Base-by-base conservation (phyloP, 1,140 invertebrate genomes). In the Dufourea novaeangliae region DNA sequence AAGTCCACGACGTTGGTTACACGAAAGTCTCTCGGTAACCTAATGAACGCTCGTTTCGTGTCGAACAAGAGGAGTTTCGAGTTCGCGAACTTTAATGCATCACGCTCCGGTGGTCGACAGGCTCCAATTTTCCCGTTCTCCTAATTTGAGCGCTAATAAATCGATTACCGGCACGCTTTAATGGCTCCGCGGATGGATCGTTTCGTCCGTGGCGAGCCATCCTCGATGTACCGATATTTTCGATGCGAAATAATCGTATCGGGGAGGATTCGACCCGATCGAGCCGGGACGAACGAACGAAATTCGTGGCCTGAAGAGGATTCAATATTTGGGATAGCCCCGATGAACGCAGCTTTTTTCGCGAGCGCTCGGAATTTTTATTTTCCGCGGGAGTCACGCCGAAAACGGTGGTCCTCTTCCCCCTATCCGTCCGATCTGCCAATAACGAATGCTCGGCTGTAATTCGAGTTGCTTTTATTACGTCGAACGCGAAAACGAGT, bases 391-490 rank as follows among this genome's bases (percentile, higher is more conserved):
- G 52, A 25, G n/a, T 39, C 50, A 22, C 14, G 4, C 54, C 12
- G 1, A 4, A 1, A 17, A 20, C 20, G 56, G 50, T n/a, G n/a
- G n/a, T n/a, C n/a, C n/a, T n/a, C n/a, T n/a, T n/a, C n/a, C 41
- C 6, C 20, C 20, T 39, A 1, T 20, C 29, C 32, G 63, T 75
- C 52, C 39, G 63, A 59, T 75, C 73, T 75, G 73, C 73, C 73
- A 46, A 75, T 75, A 68, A 22, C 72, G 44, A 64, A 14, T 39
- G 52, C 17, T 12, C 34, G 39, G 39, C 1, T 68, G 73, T 68
- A 68, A 75, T 75, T 68, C 52, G 63, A 44, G 44, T 46, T 29
- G 64, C 17, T 75, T 75, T 75, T 75, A 75, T 75, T 59, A 68
- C 61, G 46, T 17, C n/a, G n/a, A 2, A 20, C 29, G 56, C 50